Percentiles rank a stretch among this genome's conserved stretches.
Conservation (phyloP, 1,140 invertebrate species). For the Triops cancriformis region DNA sequence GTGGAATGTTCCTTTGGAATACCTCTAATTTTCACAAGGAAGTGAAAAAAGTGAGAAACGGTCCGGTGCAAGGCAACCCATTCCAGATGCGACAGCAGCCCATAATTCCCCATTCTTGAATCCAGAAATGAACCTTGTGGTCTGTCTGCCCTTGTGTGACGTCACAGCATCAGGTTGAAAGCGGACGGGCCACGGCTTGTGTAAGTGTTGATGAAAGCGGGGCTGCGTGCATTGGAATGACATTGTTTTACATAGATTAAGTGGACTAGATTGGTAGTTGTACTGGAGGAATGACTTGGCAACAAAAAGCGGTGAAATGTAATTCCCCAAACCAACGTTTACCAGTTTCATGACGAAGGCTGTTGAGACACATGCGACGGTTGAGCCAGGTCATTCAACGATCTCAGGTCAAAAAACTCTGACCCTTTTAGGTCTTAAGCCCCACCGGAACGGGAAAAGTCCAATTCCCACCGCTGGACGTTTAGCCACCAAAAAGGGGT, state of each 20-base stretch:
- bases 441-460: background rate
- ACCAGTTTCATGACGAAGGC: background rate
- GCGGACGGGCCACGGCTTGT: background rate
- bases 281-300: background rate
- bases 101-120: background rate
- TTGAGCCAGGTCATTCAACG: background rate
- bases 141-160: background rate
- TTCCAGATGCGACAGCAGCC: background rate
- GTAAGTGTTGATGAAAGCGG: background rate
- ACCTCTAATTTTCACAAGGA: background rate
- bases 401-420: background rate
- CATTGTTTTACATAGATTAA: background rate
- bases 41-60: background rate
- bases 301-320: background rate
- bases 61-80: background rate
- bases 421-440: slow-evolving; percentile 2
- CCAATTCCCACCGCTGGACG: background rate
- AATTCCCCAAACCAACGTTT: background rate
- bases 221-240: background rate
- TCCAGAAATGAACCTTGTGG: background rate
- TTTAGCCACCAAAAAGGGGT: background rate
- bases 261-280: background rate
- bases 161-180: background rate
- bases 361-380: background rate
- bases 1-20: background rate